Base-by-base conservation (phyloP, 2,113 vertebrate genomes). In the Paraplagusia blochii region DNA sequence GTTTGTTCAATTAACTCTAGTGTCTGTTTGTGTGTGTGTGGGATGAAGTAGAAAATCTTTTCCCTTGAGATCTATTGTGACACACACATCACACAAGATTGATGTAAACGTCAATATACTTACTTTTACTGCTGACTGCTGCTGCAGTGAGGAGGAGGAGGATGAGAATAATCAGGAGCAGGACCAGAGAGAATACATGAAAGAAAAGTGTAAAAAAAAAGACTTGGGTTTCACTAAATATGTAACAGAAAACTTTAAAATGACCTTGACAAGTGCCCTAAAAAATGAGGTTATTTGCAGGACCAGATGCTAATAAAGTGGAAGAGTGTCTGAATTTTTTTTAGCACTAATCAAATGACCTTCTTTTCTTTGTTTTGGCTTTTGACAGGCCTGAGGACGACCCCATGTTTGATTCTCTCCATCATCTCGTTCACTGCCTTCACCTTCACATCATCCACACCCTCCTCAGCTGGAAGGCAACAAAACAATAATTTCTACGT, bases 351-450 rank as follows among this genome's bases (percentile, higher is more conserved):
- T 10, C 36, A 38, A 38, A 38, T 10, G 12, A 10, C 0, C 0
- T 7, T 8, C 62, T 72, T 50, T 91, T 90, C 87, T 91, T 92
- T 34, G 35, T 84, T 7, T 90, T 89, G 89, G 46, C 78, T 85
- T 65, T 91, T 92, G 36, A 92, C 90, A 0, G 90, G 89, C 40
- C 90, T 76, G 53, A 92, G 89, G n/a, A 92, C 89, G 12, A 92
- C 90, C 1, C 91, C 91, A 2, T 88, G 90, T 77, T 91, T 92
- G 69, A 92, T 92, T 48, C 91, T 82, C 74, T 92, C 91, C 91
- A 92, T 92, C 91, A 92, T 92, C 81, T 92, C 91, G 33, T 92
- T 92, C 48, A 92, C 89, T 0, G 91, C 91, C 78, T 92, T 92
- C 58, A 86, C 83, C 67, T 92, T 92, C 53, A 92, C 91, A 2